Conservation (phyloP, 2,888 invertebrate genomes). For the Odontocerum albicorne region DNA sequence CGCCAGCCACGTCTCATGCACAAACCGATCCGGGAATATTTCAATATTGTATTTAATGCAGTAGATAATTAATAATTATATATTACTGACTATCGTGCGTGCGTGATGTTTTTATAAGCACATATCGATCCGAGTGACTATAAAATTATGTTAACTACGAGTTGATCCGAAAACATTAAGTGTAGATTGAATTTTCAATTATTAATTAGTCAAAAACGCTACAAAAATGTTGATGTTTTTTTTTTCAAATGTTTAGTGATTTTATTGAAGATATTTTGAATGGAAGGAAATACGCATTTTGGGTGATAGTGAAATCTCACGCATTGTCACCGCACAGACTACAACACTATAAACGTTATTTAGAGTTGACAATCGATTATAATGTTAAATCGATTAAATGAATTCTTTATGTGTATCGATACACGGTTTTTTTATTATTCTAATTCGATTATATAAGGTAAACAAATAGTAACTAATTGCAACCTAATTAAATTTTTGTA, state of each 20-base stretch:
- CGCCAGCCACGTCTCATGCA: slow-evolving; percentile 31
- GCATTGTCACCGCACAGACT: slow-evolving; percentile 18
- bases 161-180: slow-evolving; percentile 32
- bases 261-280: slow-evolving; percentile 14
- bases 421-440: slow-evolving; percentile 36
- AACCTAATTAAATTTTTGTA: slow-evolving; percentile 36
- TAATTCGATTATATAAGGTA: slow-evolving; percentile 36
- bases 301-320: background rate
- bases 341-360: slow-evolving; percentile 25
- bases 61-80: slow-evolving; percentile 31
- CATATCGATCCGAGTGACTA: slow-evolving; percentile 36
- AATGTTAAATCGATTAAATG: slow-evolving; percentile 35
- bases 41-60: slow-evolving; percentile 29
- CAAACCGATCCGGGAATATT: slow-evolving; percentile 32
- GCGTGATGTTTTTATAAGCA: slow-evolving; percentile 36
- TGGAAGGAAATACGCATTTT: slow-evolving; percentile 5
- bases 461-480: slow-evolving; percentile 34
- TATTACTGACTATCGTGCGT: slow-evolving; percentile 30
- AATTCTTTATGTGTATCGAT: slow-evolving; percentile 34
- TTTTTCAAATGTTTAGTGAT: slow-evolving; percentile 34
- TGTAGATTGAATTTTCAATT: slow-evolving; percentile 36
- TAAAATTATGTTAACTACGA: slow-evolving; percentile 25
- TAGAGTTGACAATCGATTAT: slow-evolving; percentile 36
- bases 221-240: slow-evolving; percentile 35
- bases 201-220: slow-evolving; percentile 34